Evolutionary conservation across 2,888 invertebrate genomes (phyloP).

Genomic region (Choreutis nemorana): DNA sequence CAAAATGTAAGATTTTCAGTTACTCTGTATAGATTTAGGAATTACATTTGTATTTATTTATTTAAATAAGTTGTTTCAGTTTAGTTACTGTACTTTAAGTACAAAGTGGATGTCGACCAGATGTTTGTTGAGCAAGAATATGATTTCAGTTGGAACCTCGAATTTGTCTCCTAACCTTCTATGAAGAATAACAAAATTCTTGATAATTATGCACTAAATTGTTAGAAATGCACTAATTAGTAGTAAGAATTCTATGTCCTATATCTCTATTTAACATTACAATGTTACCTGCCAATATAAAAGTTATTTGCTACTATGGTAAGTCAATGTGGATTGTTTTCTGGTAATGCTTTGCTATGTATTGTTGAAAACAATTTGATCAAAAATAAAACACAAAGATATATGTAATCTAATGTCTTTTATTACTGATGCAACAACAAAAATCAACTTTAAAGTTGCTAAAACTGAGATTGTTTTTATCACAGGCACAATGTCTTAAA

Average conservation of each 20-base stretch:
- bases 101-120: too few relatives aligned
- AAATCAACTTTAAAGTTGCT: neutral
- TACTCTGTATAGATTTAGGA: conserved; percentile 44
- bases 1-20: conserved; percentile 14
- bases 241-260: conserved; percentile 21
- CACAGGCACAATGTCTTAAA: neutral
- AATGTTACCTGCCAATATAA: conserved; percentile 9
- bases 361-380: conserved; percentile 24
- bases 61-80: conserved; percentile 21
- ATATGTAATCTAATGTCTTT: neutral
- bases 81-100: too few relatives aligned
- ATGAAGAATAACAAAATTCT: too few relatives aligned
- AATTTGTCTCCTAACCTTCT: too few relatives aligned
- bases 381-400: conserved; percentile 33
- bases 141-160: too few relatives aligned
- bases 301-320: conserved; percentile 21
- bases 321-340: conserved; percentile 19
- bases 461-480: conserved; percentile 1
- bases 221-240: conserved; percentile 27
- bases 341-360: conserved; percentile 24
- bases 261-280: too few relatives aligned
- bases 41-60: conserved; percentile 51
- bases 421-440: neutral
- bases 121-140: too few relatives aligned
- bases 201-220: conserved; percentile 22